Evolutionary conservation across 64 coral and sea anemone genomes (phyloP), one percentile per base, ranked within the genome.

Genomic region (Montipora sp.): DNA sequence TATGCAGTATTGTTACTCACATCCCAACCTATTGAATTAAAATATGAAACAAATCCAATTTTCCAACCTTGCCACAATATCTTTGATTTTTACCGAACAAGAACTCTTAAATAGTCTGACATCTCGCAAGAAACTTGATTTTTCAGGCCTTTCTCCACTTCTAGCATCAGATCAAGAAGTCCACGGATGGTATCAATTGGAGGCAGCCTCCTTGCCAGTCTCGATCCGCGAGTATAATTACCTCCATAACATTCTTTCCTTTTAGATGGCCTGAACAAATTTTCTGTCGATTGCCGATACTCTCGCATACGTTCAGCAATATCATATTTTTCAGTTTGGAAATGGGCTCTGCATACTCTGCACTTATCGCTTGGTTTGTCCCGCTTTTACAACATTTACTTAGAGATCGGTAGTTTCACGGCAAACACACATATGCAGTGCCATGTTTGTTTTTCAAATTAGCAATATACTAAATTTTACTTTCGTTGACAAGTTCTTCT

Each of bases 161-260:
- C 83, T 63, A 70, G 61, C 71, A 50, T 59, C 86, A 88, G 49
- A 15, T 88, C 73, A 76, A 58, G 27, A 72, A 59, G 86, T 75
- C 50, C 59, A n/a, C 58, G n/a, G 57, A 88, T 88, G 13, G 71
- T 88, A 36, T 1, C 36, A 36, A 48, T 88, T 88, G 6, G 71
- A 75, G 19, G 86, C 73, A 23, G 23, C 23, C 0, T 22, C 71
- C 86, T 43, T 88, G 73, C 86, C 86, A 88, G 71, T 59, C 73
- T 89, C 77, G 68, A 3, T 75, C 24, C 3, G 73, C 63, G 8
- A 72, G 65, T 18, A 86, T 70, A n/a, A 65, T 36, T 36, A 36
- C 36, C 20, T 47, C 70, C 63, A n/a, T 36, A n/a, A 13, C 60
- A 86, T 43, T 49, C 63, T 49, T 70, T 86, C 63, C 48, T 80